Conservation (phyloP, 2,797 vertebrate genomes). For the Helicolenus hilgendorfi region DNA sequence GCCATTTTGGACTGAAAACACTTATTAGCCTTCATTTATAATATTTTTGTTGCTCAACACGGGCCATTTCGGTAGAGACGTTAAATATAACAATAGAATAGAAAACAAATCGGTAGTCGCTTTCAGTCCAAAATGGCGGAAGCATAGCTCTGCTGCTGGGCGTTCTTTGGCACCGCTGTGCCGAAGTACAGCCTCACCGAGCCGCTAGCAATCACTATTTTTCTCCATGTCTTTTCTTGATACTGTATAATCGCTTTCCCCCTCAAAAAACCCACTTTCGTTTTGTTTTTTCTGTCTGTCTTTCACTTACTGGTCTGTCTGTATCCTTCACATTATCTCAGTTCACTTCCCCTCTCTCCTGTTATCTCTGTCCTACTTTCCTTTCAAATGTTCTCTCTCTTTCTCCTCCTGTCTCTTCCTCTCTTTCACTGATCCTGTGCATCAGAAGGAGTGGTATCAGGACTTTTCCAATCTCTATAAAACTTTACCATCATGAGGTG, state of each 20-base stretch:
- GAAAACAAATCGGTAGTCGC: too few species aligned
- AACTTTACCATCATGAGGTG: conserved; percentile 46
- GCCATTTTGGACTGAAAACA: too few species aligned
- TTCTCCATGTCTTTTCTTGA: not conserved
- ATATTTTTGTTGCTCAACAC: too few species aligned
- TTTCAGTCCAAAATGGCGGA: too few species aligned
- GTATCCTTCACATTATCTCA: not conserved
- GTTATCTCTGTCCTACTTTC: not conserved
- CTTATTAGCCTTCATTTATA: too few species aligned
- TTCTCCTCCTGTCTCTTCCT: not conserved
- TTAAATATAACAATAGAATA: too few species aligned
- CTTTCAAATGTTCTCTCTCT: not conserved
- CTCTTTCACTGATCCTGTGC: not conserved
- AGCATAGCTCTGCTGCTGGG: too few species aligned
- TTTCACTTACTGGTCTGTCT: not conserved
- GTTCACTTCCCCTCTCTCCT: not conserved
- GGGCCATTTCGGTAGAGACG: too few species aligned
- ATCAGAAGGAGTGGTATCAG: conserved; percentile 12
- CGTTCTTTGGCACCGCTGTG: too few species aligned
- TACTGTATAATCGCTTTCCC: not conserved
- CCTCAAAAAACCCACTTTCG: too few species aligned
- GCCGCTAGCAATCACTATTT: too few species aligned
- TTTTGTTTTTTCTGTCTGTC: not conserved
- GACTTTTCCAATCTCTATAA: conserved; percentile 40
- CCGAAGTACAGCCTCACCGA: not conserved